A percentile compares a stretch with the other conserved stretches of the same genome.
Evolutionary conservation across 1,140 invertebrate species (phyloP).

Genomic region (Drosophila tropicalis): DNA sequence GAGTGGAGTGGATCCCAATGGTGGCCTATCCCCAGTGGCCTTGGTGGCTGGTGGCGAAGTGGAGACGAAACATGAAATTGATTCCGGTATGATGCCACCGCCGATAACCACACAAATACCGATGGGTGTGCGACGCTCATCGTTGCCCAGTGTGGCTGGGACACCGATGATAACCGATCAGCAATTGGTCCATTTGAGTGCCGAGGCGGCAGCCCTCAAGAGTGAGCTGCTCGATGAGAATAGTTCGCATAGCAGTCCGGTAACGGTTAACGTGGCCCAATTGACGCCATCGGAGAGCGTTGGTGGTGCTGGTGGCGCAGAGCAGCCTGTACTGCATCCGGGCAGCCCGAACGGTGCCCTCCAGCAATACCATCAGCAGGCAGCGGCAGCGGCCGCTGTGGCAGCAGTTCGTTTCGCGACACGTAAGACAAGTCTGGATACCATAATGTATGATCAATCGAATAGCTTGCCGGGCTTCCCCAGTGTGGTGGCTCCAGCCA

Average conservation of each 20-base stretch:
- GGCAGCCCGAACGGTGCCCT: conserved; percentile 60
- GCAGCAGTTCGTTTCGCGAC: conserved; percentile 41
- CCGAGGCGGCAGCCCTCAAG: conserved; percentile 85
- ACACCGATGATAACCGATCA: conserved; percentile 79
- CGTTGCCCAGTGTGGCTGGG: conserved; percentile 65
- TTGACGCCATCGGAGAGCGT: not conserved
- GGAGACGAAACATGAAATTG: conserved; percentile 84
- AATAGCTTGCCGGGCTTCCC: conserved; percentile 77
- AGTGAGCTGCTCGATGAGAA: conserved; percentile 89
- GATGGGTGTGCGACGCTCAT: conserved; percentile 85
- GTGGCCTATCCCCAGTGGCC: conserved; percentile 12
- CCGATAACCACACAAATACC: conserved; percentile 84
- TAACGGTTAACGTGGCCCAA: conserved; percentile 55
- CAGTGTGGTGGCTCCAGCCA: conserved; percentile 40
- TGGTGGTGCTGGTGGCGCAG: not conserved
- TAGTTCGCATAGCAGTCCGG: conserved; percentile 85
- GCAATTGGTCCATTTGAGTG: conserved; percentile 67
- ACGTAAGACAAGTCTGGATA: conserved; percentile 71
- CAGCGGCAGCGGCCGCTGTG: not conserved
- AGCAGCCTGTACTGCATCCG: conserved; percentile 44
- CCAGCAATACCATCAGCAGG: conserved; percentile 59
- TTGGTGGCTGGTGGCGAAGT: conserved; percentile 16
- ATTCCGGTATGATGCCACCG: conserved; percentile 86
- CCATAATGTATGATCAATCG: conserved; percentile 78
- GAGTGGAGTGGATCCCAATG: not conserved